Percentiles rank a stretch among this genome's conserved stretches.
Evolutionary conservation across 1,140 invertebrate species (phyloP).

Genomic region (Phthorimaea operculella): DNA sequence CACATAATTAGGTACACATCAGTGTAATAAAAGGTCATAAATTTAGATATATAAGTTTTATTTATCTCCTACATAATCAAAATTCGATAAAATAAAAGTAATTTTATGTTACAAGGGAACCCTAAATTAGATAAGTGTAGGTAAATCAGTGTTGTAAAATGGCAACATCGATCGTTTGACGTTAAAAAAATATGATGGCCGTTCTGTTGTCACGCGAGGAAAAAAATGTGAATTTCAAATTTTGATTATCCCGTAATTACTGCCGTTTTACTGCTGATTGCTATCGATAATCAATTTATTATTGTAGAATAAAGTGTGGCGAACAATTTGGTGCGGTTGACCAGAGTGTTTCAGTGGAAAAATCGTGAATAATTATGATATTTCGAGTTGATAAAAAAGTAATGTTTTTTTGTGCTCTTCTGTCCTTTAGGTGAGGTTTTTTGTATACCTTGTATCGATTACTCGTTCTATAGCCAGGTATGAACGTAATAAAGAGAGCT

Average conservation of each 20-base stretch:
- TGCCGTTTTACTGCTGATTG: constrained; percentile 22
- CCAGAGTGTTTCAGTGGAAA: background rate
- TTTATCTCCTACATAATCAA: no score
- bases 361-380: constrained; percentile 8
- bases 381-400: constrained; percentile 15
- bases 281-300: constrained; percentile 5
- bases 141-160: constrained; percentile 8
- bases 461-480: constrained; percentile 2
- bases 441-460: constrained; percentile 13
- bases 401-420: constrained; percentile 10
- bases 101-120: background rate
- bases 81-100: no score
- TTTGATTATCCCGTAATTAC: constrained; percentile 25
- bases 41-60: no score
- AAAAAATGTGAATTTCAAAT: constrained; percentile 43
- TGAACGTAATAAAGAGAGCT: background rate
- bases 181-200: constrained; percentile 27
- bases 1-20: no score
- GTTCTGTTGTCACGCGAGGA: constrained; percentile 37
- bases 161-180: constrained; percentile 16
- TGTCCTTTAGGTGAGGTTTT: constrained; percentile 9
- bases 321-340: constrained; percentile 7
- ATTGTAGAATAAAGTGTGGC: background rate
- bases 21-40: no score
- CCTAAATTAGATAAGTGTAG: background rate